phyloP scores from a whole-genome alignment of 2,797 vertebrate species.

The Coracias cyanogaster region DNA sequence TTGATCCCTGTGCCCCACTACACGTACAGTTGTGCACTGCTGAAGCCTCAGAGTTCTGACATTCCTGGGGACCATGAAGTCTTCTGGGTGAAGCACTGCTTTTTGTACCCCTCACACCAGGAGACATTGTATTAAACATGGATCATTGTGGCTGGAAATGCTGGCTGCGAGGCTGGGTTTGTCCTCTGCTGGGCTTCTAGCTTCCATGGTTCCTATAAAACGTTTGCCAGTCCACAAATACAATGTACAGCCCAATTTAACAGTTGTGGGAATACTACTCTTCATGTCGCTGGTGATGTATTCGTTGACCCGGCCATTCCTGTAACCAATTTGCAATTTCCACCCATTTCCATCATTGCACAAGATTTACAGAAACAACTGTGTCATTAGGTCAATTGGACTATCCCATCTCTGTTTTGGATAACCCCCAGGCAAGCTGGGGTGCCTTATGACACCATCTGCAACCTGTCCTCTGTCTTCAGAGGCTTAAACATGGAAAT shows the following conservation, averaged over 20 bases:
- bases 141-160: accelerated
- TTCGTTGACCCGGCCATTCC: background rate
- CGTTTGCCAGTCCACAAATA: background rate
- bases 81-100: background rate
- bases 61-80: background rate
- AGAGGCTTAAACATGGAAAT: background rate
- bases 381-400: accelerated
- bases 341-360: background rate
- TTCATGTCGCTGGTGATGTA: background rate
- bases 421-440: background rate
- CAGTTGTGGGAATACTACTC: background rate
- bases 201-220: background rate
- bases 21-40: background rate
- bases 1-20: background rate
- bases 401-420: background rate
- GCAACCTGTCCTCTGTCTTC: background rate
- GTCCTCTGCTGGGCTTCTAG: background rate
- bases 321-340: background rate
- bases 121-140: background rate
- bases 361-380: background rate
- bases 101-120: background rate
- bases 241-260: background rate
- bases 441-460: background rate
- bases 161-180: accelerated
- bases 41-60: background rate